Evolutionary conservation across 2,797 vertebrate genomes (phyloP).

Genomic region (Pangasius sanitwongsei): DNA sequence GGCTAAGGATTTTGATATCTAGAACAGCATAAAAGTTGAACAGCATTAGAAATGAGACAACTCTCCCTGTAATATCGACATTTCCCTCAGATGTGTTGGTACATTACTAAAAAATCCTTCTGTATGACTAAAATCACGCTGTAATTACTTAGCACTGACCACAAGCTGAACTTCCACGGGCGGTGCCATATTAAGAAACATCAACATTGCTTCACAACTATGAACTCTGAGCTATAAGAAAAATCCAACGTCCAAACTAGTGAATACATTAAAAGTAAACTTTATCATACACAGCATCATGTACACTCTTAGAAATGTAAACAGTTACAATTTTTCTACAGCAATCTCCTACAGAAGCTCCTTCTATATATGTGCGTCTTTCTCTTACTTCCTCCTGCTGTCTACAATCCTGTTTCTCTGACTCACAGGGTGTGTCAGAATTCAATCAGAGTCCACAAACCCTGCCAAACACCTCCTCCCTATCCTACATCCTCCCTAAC

Average conservation of each 20-base stretch:
- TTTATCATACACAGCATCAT: neutral
- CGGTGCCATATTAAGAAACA: neutral
- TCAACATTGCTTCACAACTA: neutral
- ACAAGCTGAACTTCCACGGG: neutral
- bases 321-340: neutral
- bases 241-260: neutral
- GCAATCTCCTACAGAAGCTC: neutral
- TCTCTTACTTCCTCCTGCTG: neutral
- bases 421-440: slow-evolving; percentile 37
- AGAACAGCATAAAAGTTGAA: neutral
- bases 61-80: neutral
- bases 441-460: slow-evolving; percentile 21
- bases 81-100: neutral
- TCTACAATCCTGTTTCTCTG: slow-evolving; percentile 17
- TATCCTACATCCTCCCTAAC: slow-evolving; percentile 10
- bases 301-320: neutral
- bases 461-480: slow-evolving; percentile 30
- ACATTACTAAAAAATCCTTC: neutral
- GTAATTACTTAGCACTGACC: neutral
- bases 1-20: neutral
- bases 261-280: neutral
- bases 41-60: neutral
- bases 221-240: neutral
- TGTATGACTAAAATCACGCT: neutral
- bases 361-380: neutral